Evolutionary conservation across 1,140 invertebrate species (phyloP).

Genomic region (Drosophila kepulauana): DNA sequence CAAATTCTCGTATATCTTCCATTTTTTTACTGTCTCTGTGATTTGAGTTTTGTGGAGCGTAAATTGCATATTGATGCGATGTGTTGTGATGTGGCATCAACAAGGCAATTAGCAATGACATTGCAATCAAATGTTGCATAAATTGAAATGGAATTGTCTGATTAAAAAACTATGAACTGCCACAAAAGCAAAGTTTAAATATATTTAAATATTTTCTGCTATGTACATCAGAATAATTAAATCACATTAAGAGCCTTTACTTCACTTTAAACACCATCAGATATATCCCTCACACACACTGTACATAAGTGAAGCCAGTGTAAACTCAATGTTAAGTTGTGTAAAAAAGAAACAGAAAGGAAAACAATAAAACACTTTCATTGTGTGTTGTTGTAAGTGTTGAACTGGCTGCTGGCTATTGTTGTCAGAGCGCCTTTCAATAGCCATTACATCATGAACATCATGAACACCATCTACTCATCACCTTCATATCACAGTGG

Average conservation of each 20-base stretch:
- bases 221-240: neutral
- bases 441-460: neutral
- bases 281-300: neutral
- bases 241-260: neutral
- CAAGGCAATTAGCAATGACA: conserved; percentile 32
- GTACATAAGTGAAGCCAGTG: conserved; percentile 1
- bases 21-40: neutral
- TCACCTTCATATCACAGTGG: neutral
- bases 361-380: neutral
- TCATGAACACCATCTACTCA: neutral
- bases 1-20: conserved; percentile 10
- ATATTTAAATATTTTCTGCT: neutral
- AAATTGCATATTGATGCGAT: conserved; percentile 12
- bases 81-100: neutral
- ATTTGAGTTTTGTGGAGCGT: conserved; percentile 12
- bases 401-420: conserved; percentile 1
- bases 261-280: conserved; percentile 2
- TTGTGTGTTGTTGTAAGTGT: conserved; percentile 25
- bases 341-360: neutral
- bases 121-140: neutral
- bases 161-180: neutral
- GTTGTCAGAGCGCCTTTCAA: neutral
- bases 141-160: neutral
- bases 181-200: neutral
- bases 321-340: conserved; percentile 25